Evolutionary conservation across 2,888 invertebrate genomes (phyloP).

Genomic region (Cheilosia vernalis): DNA sequence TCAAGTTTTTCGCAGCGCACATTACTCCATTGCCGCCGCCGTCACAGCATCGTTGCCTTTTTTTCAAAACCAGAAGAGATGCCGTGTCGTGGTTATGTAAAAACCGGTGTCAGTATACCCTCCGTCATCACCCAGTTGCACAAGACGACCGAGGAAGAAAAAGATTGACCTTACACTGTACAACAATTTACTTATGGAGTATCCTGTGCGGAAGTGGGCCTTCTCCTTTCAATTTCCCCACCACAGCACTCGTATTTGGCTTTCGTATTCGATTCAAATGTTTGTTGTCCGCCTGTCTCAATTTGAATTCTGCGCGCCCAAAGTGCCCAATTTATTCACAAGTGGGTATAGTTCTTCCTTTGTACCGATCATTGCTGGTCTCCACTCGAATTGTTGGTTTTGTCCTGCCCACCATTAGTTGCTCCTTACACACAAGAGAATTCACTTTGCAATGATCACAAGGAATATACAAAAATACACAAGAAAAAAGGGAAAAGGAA

Average conservation of each 20-base stretch:
- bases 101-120: conserved; percentile 21
- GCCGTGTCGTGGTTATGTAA: conserved; percentile 34
- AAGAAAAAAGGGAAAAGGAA: not conserved
- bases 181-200: conserved; percentile 22
- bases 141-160: not conserved
- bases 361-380: not conserved
- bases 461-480: not conserved
- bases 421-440: conserved; percentile 4
- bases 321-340: conserved; percentile 65
- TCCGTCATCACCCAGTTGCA: conserved; percentile 21
- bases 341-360: conserved; percentile 29
- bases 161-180: not conserved
- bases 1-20: conserved; percentile 39
- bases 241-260: conserved; percentile 24
- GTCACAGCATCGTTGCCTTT: conserved; percentile 8
- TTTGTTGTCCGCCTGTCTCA: conserved; percentile 44
- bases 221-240: conserved; percentile 15
- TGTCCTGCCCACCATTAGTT: conserved; percentile 39
- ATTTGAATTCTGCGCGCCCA: conserved; percentile 48
- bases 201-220: conserved; percentile 27
- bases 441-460: conserved; percentile 39
- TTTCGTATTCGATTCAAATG: conserved; percentile 21
- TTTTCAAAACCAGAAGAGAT: not conserved
- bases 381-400: not conserved
- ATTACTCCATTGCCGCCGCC: not conserved